phyloP scores from a whole-genome alignment of 2,797 vertebrate genomes.

The Parotocinclus haroldoi region DNA sequence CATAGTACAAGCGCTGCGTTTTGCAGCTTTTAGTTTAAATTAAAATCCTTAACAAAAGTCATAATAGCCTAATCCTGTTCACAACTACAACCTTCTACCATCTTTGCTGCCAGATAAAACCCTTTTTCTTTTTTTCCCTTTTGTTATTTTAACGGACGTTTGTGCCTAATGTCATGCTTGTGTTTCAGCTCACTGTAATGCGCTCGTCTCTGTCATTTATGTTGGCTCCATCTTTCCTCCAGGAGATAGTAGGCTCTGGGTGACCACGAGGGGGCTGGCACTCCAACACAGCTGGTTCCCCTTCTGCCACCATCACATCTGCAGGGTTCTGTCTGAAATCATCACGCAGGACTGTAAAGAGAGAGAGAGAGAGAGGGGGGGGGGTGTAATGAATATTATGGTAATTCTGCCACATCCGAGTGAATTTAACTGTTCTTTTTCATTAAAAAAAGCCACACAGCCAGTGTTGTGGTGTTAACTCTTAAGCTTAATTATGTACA shows the following conservation, averaged over 20 bases:
- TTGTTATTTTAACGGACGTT: no score
- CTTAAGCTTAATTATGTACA: not conserved
- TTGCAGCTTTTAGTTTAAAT: no score
- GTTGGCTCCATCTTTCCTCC: slow-evolving; percentile 89
- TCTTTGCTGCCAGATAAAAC: not conserved
- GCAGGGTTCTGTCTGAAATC: slow-evolving; percentile 97
- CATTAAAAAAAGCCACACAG: no score
- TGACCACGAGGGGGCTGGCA: slow-evolving; percentile 95
- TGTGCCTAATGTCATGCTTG: no score
- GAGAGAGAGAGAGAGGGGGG: not conserved
- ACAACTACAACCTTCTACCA: no score
- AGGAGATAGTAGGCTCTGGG: slow-evolving; percentile 95
- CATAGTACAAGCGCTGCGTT: no score
- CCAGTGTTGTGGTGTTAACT: not conserved
- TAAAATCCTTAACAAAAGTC: no score
- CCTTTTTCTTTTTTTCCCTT: not conserved
- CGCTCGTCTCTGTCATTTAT: slow-evolving; percentile 93
- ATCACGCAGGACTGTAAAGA: slow-evolving; percentile 84
- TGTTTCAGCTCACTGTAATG: slow-evolving; percentile 82
- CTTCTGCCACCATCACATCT: slow-evolving; percentile 94
- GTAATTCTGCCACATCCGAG: not conserved
- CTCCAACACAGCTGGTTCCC: slow-evolving; percentile 94
- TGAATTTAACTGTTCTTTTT: no score
- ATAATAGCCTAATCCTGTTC: no score
- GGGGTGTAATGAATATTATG: not conserved